These are phyloP conservation scores for Phalacrocorax pelagicus DNA, from an alignment of 2,113 vertebrate species.

Conservation along the genomic window DNA sequence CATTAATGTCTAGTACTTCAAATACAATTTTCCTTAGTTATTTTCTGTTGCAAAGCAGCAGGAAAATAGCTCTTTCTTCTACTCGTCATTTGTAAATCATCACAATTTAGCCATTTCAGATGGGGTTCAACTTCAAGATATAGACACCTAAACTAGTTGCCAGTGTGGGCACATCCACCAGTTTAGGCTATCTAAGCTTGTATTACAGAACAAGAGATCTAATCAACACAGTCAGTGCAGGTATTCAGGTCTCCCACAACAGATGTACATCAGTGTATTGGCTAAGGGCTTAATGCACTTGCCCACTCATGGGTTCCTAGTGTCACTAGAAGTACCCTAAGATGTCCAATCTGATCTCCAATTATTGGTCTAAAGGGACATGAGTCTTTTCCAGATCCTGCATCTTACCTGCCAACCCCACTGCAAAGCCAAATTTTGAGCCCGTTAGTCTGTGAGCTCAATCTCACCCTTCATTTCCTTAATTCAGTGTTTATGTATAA, in stretches of 20 bases:
- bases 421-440: background rate
- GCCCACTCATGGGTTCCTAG: background rate
- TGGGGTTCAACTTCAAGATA: background rate
- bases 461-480: background rate
- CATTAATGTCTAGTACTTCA: background rate
- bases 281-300: background rate
- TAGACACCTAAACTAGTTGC: background rate
- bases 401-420: background rate
- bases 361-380: background rate
- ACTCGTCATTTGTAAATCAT: accelerated
- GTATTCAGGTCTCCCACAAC: background rate
- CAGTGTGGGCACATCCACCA: accelerated
- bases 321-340: background rate
- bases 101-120: background rate
- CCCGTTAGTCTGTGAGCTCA: background rate
- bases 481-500: background rate
- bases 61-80: background rate
- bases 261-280: background rate
- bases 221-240: background rate
- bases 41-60: background rate
- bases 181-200: background rate
- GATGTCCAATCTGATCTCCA: background rate
- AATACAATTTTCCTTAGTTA: background rate
- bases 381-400: background rate
- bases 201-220: background rate